Evolutionary conservation across 2,113 vertebrate genomes (phyloP).

Genomic region (Zosterops borbonicus): DNA sequence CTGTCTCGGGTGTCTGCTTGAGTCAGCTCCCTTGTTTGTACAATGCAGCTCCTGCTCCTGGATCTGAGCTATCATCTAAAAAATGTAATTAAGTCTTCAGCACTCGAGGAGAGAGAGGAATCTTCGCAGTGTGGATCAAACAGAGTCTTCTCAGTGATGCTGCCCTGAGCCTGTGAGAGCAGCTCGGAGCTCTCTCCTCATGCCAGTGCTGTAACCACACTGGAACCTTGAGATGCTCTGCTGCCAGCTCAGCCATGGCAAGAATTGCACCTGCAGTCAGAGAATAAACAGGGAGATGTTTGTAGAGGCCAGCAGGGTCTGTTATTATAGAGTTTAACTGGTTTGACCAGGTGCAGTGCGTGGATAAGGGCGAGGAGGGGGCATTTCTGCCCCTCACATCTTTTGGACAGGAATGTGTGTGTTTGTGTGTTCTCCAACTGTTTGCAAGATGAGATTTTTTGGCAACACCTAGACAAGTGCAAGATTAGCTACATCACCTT

Average conservation of each 20-base stretch:
- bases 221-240: background rate
- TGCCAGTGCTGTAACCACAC: background rate
- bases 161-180: background rate
- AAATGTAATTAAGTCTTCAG: constrained; percentile 50
- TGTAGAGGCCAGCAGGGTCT: background rate
- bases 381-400: background rate
- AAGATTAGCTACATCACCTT: background rate
- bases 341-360: background rate
- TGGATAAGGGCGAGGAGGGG: background rate
- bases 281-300: background rate
- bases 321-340: background rate
- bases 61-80: constrained; percentile 45
- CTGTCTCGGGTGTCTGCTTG: constrained; percentile 28
- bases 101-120: background rate
- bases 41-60: background rate
- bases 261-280: background rate
- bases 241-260: background rate
- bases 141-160: background rate
- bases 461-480: background rate
- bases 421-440: background rate
- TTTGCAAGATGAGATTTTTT: background rate
- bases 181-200: background rate
- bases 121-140: constrained; percentile 6
- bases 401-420: background rate
- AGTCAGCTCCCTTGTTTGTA: constrained; percentile 36